Evolutionary conservation across 2,888 invertebrate genomes (phyloP).

Genomic region (Anthrax anthrax): DNA sequence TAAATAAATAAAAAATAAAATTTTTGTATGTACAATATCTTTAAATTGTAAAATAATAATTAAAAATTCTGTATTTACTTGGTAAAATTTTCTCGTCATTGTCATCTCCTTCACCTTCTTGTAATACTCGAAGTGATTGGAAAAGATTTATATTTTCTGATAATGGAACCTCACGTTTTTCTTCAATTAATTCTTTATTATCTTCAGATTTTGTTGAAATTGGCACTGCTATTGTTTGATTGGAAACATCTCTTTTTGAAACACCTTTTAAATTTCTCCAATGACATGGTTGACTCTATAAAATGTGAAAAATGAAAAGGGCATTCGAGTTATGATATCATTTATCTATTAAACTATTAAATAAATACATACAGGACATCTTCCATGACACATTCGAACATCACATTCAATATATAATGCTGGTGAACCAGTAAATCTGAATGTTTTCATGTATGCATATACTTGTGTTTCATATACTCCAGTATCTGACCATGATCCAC

Average conservation of each 20-base stretch:
- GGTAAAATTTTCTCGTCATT: slow-evolving; percentile 24
- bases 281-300: slow-evolving; percentile 80
- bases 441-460: slow-evolving; percentile 87
- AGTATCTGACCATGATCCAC: slow-evolving; percentile 84
- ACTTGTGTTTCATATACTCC: slow-evolving; percentile 87
- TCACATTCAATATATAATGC: slow-evolving; percentile 90
- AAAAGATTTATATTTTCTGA: slow-evolving; percentile 85
- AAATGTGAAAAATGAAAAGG: slow-evolving; percentile 3
- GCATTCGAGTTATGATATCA: background rate
- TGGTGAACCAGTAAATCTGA: slow-evolving; percentile 80
- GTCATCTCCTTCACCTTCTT: slow-evolving; percentile 66
- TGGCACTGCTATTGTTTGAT: slow-evolving; percentile 31
- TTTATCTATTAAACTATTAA: background rate
- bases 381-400: slow-evolving; percentile 88
- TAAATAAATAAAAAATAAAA: background rate
- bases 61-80: background rate
- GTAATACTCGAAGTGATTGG: slow-evolving; percentile 74
- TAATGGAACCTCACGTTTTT: slow-evolving; percentile 44
- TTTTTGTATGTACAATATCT: background rate
- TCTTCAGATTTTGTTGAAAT: slow-evolving; percentile 24
- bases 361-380: slow-evolving; percentile 63
- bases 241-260: slow-evolving; percentile 52
- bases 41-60: background rate
- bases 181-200: slow-evolving; percentile 26
- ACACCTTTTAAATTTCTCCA: slow-evolving; percentile 81